Base-by-base conservation (phyloP, 2,888 invertebrate genomes). In the Dynastes grantii region DNA sequence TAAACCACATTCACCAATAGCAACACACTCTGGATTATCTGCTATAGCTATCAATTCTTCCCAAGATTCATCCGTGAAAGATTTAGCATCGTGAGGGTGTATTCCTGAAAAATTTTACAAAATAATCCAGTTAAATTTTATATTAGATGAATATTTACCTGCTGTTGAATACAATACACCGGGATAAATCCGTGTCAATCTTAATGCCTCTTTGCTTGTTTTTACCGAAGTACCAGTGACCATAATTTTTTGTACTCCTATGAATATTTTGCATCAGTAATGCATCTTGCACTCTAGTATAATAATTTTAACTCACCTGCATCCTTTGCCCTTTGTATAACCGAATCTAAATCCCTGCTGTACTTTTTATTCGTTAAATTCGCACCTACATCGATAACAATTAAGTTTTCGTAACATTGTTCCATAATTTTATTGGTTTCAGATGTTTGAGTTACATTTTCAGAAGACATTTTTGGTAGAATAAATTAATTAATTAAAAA, bases 341-440 rank as follows among this genome's bases (percentile, higher is more conserved):
- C 97, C 80, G 95, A 94, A 90, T 97, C 97, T 87, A 97, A 92
- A 91, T 98, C 97, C 88, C 96, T 93, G 88, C 94, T 93, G 89
- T 96, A 97, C 90, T 97, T 97, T 89, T 97, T 97, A 90, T 97
- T 97, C 37, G 96, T 97, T 86, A 97, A 91, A 92, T 97, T 97
- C 80, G 97, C 97, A 85, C 97, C 97, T 83, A 96, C 94, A 90
- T 97, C 97, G 83, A 97, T 94, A 78, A 97, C 93, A 89, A 97
- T 95, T 88, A 97, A 95, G 90, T 96, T 96, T 89, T 97, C 96
- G 88, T 95, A 96, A 88, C 95, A 96, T 86, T 94, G 93, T 88
- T 94, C 94, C 93, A 96, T 93, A 55, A 76, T 67, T 78, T 80
- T 77, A 32, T 71, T 75, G 67, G 67, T 67, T 79, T 79, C 77